Evolutionary conservation across 2,888 invertebrate species (phyloP).

Genomic region (Linhomoeus sp.): DNA sequence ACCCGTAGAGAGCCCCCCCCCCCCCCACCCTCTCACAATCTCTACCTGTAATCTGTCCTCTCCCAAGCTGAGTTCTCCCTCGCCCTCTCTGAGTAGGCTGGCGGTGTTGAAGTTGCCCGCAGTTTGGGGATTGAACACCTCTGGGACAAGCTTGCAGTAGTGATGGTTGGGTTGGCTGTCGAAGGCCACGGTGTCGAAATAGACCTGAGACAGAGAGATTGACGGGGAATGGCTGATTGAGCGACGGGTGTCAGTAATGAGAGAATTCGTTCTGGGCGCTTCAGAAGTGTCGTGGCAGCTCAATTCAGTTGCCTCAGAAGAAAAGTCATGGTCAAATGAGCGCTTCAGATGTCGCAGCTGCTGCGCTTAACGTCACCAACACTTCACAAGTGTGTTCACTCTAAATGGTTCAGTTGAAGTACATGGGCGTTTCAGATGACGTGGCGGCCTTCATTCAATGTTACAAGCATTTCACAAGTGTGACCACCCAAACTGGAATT

Average conservation of each 20-base stretch:
- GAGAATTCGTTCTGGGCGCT: neutral
- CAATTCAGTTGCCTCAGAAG: no score
- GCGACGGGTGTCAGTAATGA: neutral
- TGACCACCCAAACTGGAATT: no score
- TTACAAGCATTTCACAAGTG: no score
- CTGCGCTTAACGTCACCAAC: no score
- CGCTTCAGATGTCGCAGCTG: no score
- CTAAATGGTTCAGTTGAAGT: no score
- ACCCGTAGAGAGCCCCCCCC: no score
- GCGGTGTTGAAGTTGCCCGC: conserved; percentile 48
- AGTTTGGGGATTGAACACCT: conserved; percentile 46
- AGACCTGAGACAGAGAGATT: conserved; percentile 47
- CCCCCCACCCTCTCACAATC: no score
- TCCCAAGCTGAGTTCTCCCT: conserved; percentile 11
- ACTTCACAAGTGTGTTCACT: no score
- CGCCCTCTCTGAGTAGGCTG: conserved; percentile 23
- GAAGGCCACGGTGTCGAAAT: conserved; percentile 79
- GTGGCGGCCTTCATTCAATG: no score
- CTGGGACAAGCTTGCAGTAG: conserved; percentile 93
- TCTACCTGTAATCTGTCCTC: neutral
- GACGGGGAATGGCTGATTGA: neutral
- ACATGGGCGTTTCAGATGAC: no score
- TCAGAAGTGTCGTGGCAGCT: neutral
- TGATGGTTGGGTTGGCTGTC: conserved; percentile 60
- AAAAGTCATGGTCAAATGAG: no score